These are phyloP conservation scores for Gymnocephalus cernua DNA, from an alignment of 2,113 vertebrate genomes.

Conservation along the genomic window DNA sequence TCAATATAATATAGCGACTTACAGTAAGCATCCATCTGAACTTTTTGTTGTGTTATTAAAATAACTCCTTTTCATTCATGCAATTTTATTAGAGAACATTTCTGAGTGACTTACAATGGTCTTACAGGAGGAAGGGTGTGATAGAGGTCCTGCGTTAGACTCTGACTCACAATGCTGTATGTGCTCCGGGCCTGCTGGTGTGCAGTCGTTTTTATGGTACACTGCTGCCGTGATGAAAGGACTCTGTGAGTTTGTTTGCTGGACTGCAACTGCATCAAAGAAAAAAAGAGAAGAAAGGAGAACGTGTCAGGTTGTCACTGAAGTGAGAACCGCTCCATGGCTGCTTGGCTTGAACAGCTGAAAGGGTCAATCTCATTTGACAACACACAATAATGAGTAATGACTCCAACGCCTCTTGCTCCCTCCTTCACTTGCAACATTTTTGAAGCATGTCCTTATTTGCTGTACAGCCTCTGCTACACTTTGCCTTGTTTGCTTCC, in stretches of 20 bases:
- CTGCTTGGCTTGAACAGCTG: conserved; percentile 61
- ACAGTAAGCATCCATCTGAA: not conserved
- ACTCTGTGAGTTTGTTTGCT: conserved; percentile 50
- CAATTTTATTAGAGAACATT: not conserved
- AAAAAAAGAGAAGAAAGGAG: conserved; percentile 59
- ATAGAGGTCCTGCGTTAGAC: not conserved
- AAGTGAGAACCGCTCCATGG: conserved; percentile 57
- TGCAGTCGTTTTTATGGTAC: conserved; percentile 47
- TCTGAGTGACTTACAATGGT: not conserved
- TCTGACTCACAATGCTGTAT: conserved; percentile 26
- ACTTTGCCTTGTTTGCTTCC: conserved; percentile 49
- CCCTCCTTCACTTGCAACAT: conserved; percentile 25
- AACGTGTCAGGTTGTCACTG: conserved; percentile 39
- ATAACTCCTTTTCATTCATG: not conserved
- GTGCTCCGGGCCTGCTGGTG: conserved; percentile 22
- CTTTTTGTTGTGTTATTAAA: not conserved
- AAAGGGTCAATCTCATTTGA: conserved; percentile 76
- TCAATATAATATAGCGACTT: not conserved
- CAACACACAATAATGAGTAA: conserved; percentile 71
- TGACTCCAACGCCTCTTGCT: conserved; percentile 45
- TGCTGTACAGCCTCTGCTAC: conserved; percentile 22
- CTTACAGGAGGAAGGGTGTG: not conserved
- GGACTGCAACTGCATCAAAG: conserved; percentile 73
- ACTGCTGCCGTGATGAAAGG: conserved; percentile 63
- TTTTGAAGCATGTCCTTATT: conserved; percentile 54